Conservation (phyloP, 2,888 invertebrate species). For the Yponomeuta sedellus region DNA sequence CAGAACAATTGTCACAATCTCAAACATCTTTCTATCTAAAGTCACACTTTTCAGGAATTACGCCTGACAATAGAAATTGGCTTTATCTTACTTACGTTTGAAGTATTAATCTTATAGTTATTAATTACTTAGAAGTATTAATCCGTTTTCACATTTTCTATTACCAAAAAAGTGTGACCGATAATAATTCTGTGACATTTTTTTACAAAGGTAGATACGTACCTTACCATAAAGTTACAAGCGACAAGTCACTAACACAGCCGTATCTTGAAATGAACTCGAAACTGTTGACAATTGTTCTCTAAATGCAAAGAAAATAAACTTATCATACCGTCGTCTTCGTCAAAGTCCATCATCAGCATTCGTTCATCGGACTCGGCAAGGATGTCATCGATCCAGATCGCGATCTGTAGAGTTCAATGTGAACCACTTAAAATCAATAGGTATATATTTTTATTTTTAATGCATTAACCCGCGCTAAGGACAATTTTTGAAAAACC, state of each 20-base stretch:
- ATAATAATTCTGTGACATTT: not conserved
- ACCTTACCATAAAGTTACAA: not conserved
- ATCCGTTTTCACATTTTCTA: too few relatives aligned
- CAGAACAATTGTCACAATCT: conserved; percentile 52
- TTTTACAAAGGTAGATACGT: not conserved
- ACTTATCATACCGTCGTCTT: conserved; percentile 52
- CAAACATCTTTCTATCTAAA: conserved; percentile 22
- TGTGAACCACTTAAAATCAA: not conserved
- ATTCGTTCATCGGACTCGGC: conserved; percentile 64
- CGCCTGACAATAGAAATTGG: too few relatives aligned
- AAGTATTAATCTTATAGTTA: too few relatives aligned
- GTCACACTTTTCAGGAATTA: too few relatives aligned
- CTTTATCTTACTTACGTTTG: too few relatives aligned
- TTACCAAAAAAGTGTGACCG: too few relatives aligned
- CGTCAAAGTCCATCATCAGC: conserved; percentile 70
- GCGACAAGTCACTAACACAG: not conserved
- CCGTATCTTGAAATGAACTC: too few relatives aligned
- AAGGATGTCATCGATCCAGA: conserved; percentile 67
- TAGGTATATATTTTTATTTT: too few relatives aligned
- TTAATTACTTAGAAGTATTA: too few relatives aligned
- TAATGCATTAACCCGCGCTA: too few relatives aligned
- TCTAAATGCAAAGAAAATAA: not conserved
- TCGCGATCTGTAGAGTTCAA: conserved; percentile 43
- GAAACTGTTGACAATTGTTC: conserved; percentile 1
- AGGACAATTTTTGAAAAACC: too few relatives aligned